Base-by-base conservation (phyloP, 2,888 invertebrate genomes). In the Boloria euphrosyne region DNA sequence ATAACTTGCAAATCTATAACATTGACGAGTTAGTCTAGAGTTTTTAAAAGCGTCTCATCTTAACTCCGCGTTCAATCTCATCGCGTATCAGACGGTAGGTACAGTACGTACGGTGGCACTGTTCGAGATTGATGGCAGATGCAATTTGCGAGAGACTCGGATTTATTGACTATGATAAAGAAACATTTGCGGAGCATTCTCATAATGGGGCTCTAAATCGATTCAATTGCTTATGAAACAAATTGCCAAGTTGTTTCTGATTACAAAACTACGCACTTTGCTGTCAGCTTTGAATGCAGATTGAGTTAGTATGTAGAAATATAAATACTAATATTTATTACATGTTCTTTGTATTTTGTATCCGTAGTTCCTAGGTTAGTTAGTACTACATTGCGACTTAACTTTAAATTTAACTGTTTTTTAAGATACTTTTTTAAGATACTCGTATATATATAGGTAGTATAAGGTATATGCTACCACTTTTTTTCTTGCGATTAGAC, bases 41-140 rank as follows among this genome's bases (percentile, higher is more conserved):
- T 10, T 38, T 38, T 38, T 38, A 38, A 38, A 38, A 38, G 31
- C 31, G 31, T 31, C 10, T 31, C 7, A 31, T 31, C 7, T 31
- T 31, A 51, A 31, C 17, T 18, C 17, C 38, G 3, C 43, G 5
- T 17, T 5, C n/a, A 6, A 17, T 53, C 14, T 18, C 18, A 55
- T 18, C 31, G 17, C 43, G 14, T 27, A 46, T 27, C n/a, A 57
- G 54, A 13, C 18, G 27, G 80, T 82, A 54, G 66, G 55, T 52
- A 68, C 66, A 73, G 70, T 83, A 86, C 83, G 83, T 88, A 89
- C 80, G 83, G 83, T 89, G 86, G 89, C 90, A 81, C 86, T 80
- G 82, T 85, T 89, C 85, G 22, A 89, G 89, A 90, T 89, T 90
- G 90, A 90, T 91, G 85, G 83, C 83, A 89, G 89, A 90, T 90